Evolutionary conservation across 2,113 vertebrate species (phyloP).

Genomic region (Dipodomys spectabilis): DNA sequence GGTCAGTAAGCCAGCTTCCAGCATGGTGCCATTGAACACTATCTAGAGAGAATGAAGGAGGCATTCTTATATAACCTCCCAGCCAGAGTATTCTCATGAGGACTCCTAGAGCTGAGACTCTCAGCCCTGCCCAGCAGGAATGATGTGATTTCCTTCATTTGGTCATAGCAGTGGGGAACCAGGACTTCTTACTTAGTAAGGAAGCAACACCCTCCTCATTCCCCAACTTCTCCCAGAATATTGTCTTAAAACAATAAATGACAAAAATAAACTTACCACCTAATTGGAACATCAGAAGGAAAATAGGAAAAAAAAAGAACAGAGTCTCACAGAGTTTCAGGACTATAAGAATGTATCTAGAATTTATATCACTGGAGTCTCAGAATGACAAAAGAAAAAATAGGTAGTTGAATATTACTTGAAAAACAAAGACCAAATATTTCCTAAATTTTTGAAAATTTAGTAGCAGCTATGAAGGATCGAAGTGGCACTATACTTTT

Average conservation of each 20-base stretch:
- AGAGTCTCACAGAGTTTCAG: not conserved
- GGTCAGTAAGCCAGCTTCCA: not conserved
- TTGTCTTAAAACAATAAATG: not conserved
- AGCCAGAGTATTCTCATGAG: not conserved
- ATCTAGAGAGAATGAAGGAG: not conserved
- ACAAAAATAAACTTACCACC: not conserved
- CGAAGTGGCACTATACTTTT: not conserved
- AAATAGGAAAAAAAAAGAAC: not conserved
- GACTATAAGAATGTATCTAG: not conserved
- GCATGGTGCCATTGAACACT: not conserved
- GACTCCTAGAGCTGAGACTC: not conserved
- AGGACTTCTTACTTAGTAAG: too few relatives aligned
- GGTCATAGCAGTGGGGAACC: not conserved
- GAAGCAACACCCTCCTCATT: not conserved
- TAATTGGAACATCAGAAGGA: not conserved
- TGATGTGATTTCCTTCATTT: fast-evolving
- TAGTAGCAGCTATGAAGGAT: not conserved
- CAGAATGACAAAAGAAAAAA: not conserved
- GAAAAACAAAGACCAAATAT: not conserved
- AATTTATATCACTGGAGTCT: not conserved
- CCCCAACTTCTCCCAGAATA: too few relatives aligned
- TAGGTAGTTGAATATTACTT: not conserved
- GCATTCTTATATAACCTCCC: fast-evolving
- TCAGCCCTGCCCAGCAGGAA: not conserved
- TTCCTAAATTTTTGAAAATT: not conserved